Base-by-base conservation (phyloP, 2,888 invertebrate species). In the Germaria angustata region DNA sequence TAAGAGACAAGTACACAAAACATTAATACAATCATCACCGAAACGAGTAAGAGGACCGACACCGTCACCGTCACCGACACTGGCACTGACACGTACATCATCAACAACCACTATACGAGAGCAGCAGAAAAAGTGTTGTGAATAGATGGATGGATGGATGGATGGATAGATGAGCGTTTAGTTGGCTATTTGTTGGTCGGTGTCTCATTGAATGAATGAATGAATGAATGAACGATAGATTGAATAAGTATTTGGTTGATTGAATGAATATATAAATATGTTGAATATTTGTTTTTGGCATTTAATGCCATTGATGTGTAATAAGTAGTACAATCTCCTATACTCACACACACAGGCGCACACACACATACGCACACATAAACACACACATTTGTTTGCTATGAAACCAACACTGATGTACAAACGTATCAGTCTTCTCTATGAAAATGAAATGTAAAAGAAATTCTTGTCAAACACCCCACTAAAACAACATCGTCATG, bases 391-490 rank as follows among this genome's bases (percentile, higher is more conserved):
- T 17, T 9, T 17, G 34, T 11, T 24, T 24, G n/a, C 17, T 15
- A 15, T 15, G 15, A 17, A 51, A 63, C 6, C 51, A 61, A 17
- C 9, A 51, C 36, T 15, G 20, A 20, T 39, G 24, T 17, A 17
- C 51, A 55, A 39, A 57, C 46, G 55, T 55, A 24, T 49, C 73
- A 46, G 44, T 5, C 24, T 72, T 32, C 24, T 28, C 20, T 5
- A 36, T 13, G 20, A 15, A 44, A 53, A 41, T 15, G 39, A 65
- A 46, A n/a, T n/a, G 55, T 71, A n/a, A 75, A 34, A 46, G 53
- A 57, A 28, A 28, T 61, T 66, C 57, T 66, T 79, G 82, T 82
- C 66, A 69, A 82, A 75, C 75, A 81, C 49, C 49, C 36, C 78
- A 69, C 68, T 76, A 61, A 53, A 66, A 76, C 55, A 82, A 75